Evolutionary conservation across 2,797 vertebrate species (phyloP), one percentile per base, ranked within the genome.

Genomic region (Acanthornis magna): DNA sequence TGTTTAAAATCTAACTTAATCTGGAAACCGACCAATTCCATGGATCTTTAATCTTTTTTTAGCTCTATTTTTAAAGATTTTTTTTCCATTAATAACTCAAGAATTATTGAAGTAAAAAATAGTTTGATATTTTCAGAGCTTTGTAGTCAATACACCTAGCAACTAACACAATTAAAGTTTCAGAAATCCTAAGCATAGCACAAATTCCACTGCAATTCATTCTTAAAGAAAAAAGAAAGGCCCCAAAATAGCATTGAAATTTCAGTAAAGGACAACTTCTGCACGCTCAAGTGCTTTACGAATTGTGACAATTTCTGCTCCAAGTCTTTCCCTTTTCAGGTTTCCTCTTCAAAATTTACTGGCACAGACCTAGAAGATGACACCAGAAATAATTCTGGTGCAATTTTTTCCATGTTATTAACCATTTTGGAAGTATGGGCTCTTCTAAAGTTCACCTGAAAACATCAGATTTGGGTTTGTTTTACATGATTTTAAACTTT

Each of bases 101-200:
- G n/a, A 85, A 83, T 73, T 82, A 71, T 16, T 65, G 38, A 86
- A 84, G 62, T 80, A 78, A 91, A 89, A 93, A 88, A 65, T 3
- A 85, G 73, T 16, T 83, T 34, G 36, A 15, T 65, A 43, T 88
- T 91, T 89, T 84, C 73, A 81, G 85, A 62, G 43, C 62, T 88
- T 55, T 62, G 29, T 13, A 78, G 55, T 29, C 65, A 34, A 88
- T 50, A 72, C 0, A 60, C 73, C 85, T 67, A 84, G 76, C 32
- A 73, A 89, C 84, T 67, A 74, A 91, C 43, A 89, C 40, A 77
- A 76, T 73, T 75, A 76, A 45, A 42, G 43, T 79, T 65, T 76
- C 80, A 92, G 60, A 40, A 89, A 83, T 42, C 93, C 78, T 51
- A 48, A 45, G 38, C 43, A 89, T 38, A 43, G 82, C 76, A 84